phyloP scores from a whole-genome alignment of 1,140 invertebrate species.

The Nymphalis io region DNA sequence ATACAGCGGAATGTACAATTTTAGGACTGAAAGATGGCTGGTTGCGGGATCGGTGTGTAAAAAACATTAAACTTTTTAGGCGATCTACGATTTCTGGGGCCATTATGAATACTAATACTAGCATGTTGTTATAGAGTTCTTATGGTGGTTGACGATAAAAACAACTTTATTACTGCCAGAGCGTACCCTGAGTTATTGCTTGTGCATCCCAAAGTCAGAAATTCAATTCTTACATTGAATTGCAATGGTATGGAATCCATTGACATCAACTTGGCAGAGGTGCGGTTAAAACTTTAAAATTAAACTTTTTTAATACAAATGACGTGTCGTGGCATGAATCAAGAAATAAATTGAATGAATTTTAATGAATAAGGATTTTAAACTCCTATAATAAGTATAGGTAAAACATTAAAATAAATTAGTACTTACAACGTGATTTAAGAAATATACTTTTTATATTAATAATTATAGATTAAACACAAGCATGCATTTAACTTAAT shows the following conservation, averaged over 20 bases:
- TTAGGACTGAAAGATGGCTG: conserved; percentile 80
- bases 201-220: conserved; percentile 76
- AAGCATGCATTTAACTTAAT: neutral
- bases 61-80: too few species aligned
- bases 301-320: neutral
- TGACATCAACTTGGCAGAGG: conserved; percentile 78
- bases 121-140: conserved; percentile 60
- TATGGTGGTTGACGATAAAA: conserved; percentile 81
- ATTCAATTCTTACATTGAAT: conserved; percentile 75
- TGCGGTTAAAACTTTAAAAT: conserved; percentile 39
- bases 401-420: too few species aligned
- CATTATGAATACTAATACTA: neutral
- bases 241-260: conserved; percentile 80
- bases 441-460: too few species aligned
- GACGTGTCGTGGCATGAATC: too few species aligned
- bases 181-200: conserved; percentile 79
- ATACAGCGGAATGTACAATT: conserved; percentile 73
- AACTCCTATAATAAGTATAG: too few species aligned
- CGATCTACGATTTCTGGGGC: neutral
- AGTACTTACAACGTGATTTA: too few species aligned
- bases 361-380: too few species aligned
- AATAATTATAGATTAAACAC: too few species aligned
- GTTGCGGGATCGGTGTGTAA: conserved; percentile 77
- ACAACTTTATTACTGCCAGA: conserved; percentile 81
- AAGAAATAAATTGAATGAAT: too few species aligned